Base-by-base conservation (phyloP, 2,888 invertebrate species). In the Polydesmus complanatus region DNA sequence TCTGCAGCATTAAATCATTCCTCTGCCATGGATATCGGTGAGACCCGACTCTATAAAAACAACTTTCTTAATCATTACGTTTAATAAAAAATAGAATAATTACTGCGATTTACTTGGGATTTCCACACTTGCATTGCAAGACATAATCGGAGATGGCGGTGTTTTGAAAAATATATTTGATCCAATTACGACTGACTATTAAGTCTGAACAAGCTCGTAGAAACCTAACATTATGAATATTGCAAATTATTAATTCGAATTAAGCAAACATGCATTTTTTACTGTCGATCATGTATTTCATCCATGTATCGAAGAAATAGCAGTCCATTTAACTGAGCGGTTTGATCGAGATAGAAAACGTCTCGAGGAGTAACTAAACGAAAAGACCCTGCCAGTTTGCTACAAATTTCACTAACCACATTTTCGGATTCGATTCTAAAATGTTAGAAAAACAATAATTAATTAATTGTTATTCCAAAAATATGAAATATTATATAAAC, bases 21-120 rank as follows among this genome's bases (percentile, higher is more conserved):
- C 58, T 53, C 27, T 53, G 51, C 58, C 58, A 58, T n/a, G 14
- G 51, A 21, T 27, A 27, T 8, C 22, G 27, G 53, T 58, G 58
- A 22, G 58, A 51, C 27, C 52, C 48, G 18, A 27, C 49, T 23
- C 58, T 58, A 21, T 27, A 51, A 51, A 37, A 37, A 37, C 37
- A 37, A 37, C 14, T 37, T 37, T 1, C n/a, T 21, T 5, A 21
- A 58, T 25, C 48, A 51, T 56, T 21, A n/a, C 18, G 8, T 11
- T 18, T 27, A 55, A 56, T 1, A 11, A 48, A 19, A n/a, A 47
- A 37, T 18, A 48, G 18, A 48, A 14, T 14, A 51, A 11, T 21
- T n/a, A 51, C 52, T 21, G n/a, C 52, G n/a, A 51, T n/a, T 14
- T 58, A 58, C 58, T 25, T 58, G 3, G 53, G 58, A 27, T 26